Percentiles rank a stretch among this genome's conserved stretches.
Conservation (phyloP, 2,888 invertebrate genomes). For the Acrocera orbiculus region DNA sequence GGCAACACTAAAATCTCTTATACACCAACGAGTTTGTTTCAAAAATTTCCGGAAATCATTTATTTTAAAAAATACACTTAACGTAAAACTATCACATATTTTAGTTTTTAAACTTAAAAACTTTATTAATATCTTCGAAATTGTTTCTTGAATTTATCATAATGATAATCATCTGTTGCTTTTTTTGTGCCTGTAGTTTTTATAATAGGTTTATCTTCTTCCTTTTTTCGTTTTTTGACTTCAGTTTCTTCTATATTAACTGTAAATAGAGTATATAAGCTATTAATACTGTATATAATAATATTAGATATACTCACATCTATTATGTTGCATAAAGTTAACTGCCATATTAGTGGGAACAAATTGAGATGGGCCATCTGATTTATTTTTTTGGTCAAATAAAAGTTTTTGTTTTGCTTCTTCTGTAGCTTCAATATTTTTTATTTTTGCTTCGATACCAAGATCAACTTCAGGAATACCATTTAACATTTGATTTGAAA, state of each 20-base stretch:
- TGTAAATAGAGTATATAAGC: conserved; percentile 25
- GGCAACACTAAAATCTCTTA: too few species aligned
- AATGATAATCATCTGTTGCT: conserved; percentile 94
- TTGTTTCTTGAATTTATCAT: conserved; percentile 91
- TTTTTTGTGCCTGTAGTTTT: conserved; percentile 59
- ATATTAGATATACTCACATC: conserved; percentile 44
- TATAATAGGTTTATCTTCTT: conserved; percentile 35
- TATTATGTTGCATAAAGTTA: conserved; percentile 93
- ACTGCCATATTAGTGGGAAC: conserved; percentile 97
- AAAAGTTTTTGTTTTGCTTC: conserved; percentile 88
- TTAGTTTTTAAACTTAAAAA: too few species aligned
- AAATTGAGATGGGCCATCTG: conserved; percentile 85
- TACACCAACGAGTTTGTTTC: too few species aligned
- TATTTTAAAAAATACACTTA: too few species aligned
- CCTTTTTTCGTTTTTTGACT: conserved; percentile 32
- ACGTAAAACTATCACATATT: too few species aligned
- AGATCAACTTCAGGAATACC: conserved; percentile 99
- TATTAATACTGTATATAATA: not conserved
- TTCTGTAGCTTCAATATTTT: conserved; percentile 97
- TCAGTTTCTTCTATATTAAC: conserved; percentile 69
- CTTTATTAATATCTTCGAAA: conserved; percentile 61
- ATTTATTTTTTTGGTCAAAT: conserved; percentile 76
- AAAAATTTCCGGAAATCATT: too few species aligned
- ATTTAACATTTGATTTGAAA: conserved; percentile 98
- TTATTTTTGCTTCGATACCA: conserved; percentile 97